Evolutionary conservation across 2,797 vertebrate genomes (phyloP), one percentile per base, ranked within the genome.

Genomic region (Lates japonicus): DNA sequence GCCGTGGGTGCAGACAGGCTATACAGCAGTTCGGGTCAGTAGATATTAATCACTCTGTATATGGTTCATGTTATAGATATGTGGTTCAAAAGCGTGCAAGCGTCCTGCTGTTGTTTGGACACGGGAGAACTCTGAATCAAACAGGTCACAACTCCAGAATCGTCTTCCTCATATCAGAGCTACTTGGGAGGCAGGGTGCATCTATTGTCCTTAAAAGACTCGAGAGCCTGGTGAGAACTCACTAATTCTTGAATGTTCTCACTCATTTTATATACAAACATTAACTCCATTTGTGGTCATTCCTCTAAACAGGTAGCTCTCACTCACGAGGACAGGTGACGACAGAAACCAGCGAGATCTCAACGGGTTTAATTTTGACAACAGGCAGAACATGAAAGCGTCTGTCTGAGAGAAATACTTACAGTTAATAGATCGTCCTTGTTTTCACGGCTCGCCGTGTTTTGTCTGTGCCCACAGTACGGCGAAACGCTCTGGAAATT

Each of bases 81-180:
- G 4, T 48, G 17, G 3, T 37, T 25, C 0, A 22, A 16, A 22
- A 9, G n/a, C 22, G 22, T 29, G 19, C 13, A 7, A 68, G 25
- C 3, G 14, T 6, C n/a, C 6, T 42, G 10, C 22, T 66, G 71
- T 65, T 77, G 31, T 41, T 22, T 60, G 42, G 1, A 37, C 52
- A 20, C 90, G 98, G 98, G 84, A 95, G 98, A 90, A 99, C 98
- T 82, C 98, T n/a, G n/a, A 99, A 86, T 99, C 98, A 39, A 99
- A 99, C 98, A 99, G 95, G 98, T 99, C 86, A 99, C 98, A 0
- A 98, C 98, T 78, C 98, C 98, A 0, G 98, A 99, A 73, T 99
- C 0, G 97, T 99, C 82, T 99, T 99, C 93, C 96, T 99, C 71
- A 99, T 99, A 91, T 99, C 98, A 0, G 98, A 99, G 83, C 94